These are phyloP conservation scores for Epicauta chinensis DNA, from an alignment of 1,140 invertebrate genomes.

Conservation along the genomic window DNA sequence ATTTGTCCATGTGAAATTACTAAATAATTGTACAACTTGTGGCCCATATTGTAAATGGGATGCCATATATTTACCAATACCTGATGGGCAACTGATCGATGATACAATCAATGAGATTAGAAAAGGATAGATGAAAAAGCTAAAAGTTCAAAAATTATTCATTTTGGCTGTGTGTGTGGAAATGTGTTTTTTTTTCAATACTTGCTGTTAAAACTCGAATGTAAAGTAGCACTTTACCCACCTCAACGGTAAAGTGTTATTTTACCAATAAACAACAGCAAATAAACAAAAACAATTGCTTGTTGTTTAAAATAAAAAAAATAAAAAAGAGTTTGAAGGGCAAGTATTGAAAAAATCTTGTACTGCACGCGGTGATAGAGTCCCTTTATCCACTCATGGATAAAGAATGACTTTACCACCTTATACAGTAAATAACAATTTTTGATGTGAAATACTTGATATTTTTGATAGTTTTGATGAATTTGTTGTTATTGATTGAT, in stretches of 20 bases:
- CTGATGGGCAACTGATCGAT: constrained; percentile 77
- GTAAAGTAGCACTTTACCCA: no score
- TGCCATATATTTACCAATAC: constrained; percentile 81
- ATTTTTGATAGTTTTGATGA: constrained; percentile 65
- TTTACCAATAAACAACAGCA: background rate
- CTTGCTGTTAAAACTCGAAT: no score
- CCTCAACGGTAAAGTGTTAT: no score
- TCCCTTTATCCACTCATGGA: no score
- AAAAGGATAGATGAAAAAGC: constrained; percentile 83
- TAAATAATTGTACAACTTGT: constrained; percentile 82
- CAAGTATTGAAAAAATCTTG: no score
- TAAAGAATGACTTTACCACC: no score
- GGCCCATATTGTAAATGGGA: constrained; percentile 76
- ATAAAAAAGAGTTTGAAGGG: no score
- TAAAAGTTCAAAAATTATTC: no score
- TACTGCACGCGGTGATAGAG: no score
- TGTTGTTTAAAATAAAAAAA: background rate
- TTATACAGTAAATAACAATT: background rate
- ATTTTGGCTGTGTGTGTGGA: no score
- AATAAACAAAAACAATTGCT: background rate
- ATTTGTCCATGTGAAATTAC: constrained; percentile 92
- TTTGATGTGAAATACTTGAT: constrained; percentile 90
- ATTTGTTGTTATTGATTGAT: background rate
- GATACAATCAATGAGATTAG: constrained; percentile 75
- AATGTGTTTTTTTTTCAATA: no score